A percentile compares a stretch with the other conserved stretches of the same genome.
Evolutionary conservation across 2,888 invertebrate species (phyloP).

Genomic region (Dolichomitus sp.): DNA sequence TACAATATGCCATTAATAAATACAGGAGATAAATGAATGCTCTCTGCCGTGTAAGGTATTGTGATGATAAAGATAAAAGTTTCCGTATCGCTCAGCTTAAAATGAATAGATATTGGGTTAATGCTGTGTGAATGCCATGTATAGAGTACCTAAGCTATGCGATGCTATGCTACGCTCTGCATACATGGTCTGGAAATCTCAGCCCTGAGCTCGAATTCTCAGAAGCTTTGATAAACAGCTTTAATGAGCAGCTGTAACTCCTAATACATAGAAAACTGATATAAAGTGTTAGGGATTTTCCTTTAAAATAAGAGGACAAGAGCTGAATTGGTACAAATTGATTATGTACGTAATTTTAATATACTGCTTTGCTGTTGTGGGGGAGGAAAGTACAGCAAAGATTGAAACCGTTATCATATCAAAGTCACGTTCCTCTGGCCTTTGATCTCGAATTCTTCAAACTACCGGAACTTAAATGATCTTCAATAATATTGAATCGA

Average conservation of each 20-base stretch:
- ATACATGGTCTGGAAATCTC: neutral
- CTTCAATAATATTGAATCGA: neutral
- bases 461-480: neutral
- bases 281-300: neutral
- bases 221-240: neutral
- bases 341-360: no score
- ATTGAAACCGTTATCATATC: neutral
- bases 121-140: neutral
- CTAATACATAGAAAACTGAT: neutral
- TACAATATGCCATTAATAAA: constrained; percentile 10
- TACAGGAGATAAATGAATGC: neutral
- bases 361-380: no score
- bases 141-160: no score
- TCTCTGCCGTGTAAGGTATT: neutral
- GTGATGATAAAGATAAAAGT: neutral
- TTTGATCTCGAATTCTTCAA: neutral
- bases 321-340: neutral
- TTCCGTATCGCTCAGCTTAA: neutral
- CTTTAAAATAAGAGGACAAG: neutral
- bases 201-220: neutral
- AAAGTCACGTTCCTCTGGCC: neutral
- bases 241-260: no score
- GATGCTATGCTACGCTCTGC: no score
- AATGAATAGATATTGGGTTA: constrained; percentile 1
- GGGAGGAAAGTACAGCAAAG: no score